Percentiles rank a stretch among this genome's conserved stretches.
These are phyloP conservation scores for Helobdella robusta DNA, from an alignment of 2,888 invertebrate genomes.

Conservation along the genomic window DNA sequence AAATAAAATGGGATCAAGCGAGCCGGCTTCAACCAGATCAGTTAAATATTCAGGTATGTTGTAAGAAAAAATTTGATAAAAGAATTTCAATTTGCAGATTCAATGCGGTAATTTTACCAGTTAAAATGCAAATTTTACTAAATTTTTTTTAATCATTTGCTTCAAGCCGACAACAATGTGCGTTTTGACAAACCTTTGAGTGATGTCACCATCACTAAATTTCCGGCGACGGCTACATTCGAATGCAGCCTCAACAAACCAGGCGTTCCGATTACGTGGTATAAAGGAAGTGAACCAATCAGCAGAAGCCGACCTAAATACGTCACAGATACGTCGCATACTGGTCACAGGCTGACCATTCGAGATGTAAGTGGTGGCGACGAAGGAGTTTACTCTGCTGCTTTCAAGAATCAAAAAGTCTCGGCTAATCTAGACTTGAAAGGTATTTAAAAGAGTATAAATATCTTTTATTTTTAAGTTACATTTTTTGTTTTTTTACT, in stretches of 20 bases:
- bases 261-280: constrained; percentile 31
- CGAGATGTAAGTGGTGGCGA: constrained; percentile 43
- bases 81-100: too few relatives aligned
- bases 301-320: constrained; percentile 52
- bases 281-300: constrained; percentile 57
- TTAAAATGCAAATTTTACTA: too few relatives aligned
- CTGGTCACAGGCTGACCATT: constrained; percentile 42
- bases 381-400: constrained; percentile 42
- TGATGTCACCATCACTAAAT: constrained; percentile 32
- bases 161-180: constrained; percentile 34
- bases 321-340: constrained; percentile 41
- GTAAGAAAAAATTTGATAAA: too few relatives aligned
- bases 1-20: constrained; percentile 46
- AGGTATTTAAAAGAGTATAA: constrained; percentile 20
- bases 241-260: constrained; percentile 42
- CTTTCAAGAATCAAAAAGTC: constrained; percentile 30
- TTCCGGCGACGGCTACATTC: constrained; percentile 40
- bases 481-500: background rate
- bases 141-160: too few relatives aligned
- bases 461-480: background rate
- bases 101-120: too few relatives aligned
- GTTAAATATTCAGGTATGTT: too few relatives aligned
- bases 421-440: constrained; percentile 31
- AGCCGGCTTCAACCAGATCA: constrained; percentile 28
- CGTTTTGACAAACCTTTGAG: constrained; percentile 30